These are phyloP conservation scores for Mus spretus DNA, from an alignment of 2,797 vertebrate genomes.

Conservation along the genomic window DNA sequence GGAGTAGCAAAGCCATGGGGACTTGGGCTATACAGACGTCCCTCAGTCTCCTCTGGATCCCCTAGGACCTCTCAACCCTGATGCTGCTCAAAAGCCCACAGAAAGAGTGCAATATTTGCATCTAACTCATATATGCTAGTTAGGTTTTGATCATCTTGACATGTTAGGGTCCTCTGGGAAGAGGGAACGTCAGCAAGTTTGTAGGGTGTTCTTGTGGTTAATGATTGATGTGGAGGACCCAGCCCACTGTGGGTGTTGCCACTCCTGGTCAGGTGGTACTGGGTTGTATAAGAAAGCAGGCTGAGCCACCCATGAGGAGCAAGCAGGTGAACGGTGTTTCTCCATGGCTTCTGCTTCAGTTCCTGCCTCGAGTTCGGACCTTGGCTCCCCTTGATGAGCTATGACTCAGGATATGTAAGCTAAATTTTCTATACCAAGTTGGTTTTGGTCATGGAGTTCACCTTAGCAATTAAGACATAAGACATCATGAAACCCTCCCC, in stretches of 20 bases:
- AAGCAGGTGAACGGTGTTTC: background rate
- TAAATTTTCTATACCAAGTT: background rate
- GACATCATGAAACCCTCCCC: background rate
- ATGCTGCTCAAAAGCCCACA: background rate
- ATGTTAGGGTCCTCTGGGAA: background rate
- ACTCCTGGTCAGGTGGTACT: background rate
- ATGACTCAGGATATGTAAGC: background rate
- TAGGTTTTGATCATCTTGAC: background rate
- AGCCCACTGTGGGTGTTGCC: background rate
- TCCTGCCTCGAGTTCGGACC: background rate
- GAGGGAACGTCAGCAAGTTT: background rate
- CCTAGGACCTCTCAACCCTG: background rate
- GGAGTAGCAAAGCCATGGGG: background rate
- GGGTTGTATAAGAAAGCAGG: background rate
- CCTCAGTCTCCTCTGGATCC: background rate
- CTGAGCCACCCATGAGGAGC: background rate
- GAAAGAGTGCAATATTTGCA: background rate
- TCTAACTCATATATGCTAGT: background rate
- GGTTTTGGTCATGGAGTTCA: background rate
- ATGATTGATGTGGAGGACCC: background rate
- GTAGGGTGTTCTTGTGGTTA: background rate
- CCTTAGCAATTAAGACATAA: background rate
- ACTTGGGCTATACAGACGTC: rapidly evolving
- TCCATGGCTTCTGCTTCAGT: background rate
- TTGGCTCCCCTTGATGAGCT: background rate